A percentile compares a stretch with the other conserved stretches of the same genome.
Evolutionary conservation across 2,797 vertebrate species (phyloP).

Genomic region (Buphagus erythrorhynchus): DNA sequence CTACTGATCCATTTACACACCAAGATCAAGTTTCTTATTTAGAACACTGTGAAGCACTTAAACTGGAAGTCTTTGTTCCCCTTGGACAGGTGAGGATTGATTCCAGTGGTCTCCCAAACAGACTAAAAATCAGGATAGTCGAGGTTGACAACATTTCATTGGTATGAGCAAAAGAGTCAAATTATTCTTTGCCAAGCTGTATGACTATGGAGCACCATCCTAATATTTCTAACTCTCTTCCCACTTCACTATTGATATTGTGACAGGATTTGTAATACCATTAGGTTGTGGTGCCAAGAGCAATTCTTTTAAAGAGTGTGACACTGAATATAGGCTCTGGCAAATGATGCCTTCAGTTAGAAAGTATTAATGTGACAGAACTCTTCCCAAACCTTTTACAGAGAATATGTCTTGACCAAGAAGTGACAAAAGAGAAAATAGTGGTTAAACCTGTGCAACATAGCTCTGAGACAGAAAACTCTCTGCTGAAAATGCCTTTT

Average conservation of each 20-base stretch:
- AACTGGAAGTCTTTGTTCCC: not conserved
- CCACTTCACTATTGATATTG: slow-evolving; percentile 16
- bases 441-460: not conserved
- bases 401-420: slow-evolving; percentile 10
- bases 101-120: not conserved
- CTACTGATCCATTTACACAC: not conserved
- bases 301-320: slow-evolving; percentile 46
- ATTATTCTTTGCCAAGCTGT: slow-evolving; percentile 4
- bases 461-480: not conserved
- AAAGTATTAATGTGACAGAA: slow-evolving; percentile 43
- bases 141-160: not conserved
- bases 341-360: slow-evolving; percentile 45
- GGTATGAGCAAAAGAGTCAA: not conserved
- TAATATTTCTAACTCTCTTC: slow-evolving; percentile 32
- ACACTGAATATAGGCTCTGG: slow-evolving; percentile 40
- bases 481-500: not conserved
- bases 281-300: slow-evolving; percentile 25
- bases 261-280: slow-evolving; percentile 54
- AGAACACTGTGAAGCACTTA: not conserved
- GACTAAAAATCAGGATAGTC: not conserved
- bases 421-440: slow-evolving; percentile 37
- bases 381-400: slow-evolving; percentile 31
- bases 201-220: not conserved
- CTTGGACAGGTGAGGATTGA: slow-evolving; percentile 22
- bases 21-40: not conserved